phyloP scores from a whole-genome alignment of 2,113 vertebrate genomes.

The Orcinus orca region DNA sequence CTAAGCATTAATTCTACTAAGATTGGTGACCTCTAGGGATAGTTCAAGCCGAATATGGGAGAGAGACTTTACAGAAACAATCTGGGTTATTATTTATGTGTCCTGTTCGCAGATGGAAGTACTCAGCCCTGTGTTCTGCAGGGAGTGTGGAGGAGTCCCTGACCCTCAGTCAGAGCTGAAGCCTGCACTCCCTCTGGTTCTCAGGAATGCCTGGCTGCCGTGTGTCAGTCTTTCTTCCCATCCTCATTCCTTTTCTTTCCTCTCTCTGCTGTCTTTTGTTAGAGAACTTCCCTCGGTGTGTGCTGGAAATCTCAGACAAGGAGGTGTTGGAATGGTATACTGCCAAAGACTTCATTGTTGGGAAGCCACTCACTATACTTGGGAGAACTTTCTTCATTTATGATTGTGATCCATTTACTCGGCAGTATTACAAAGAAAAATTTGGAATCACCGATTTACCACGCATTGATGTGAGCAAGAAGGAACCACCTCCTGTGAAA shows the following conservation, averaged over 20 bases:
- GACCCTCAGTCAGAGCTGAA: background rate
- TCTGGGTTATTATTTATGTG: background rate
- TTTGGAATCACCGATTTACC: slow-evolving; percentile 87
- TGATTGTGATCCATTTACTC: slow-evolving; percentile 92
- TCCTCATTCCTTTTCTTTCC: background rate
- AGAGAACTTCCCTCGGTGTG: slow-evolving; percentile 91
- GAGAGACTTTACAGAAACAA: background rate
- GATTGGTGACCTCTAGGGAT: background rate
- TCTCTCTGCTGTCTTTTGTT: background rate
- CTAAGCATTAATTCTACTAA: slow-evolving; percentile 7
- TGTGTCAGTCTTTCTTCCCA: background rate
- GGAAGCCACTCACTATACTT: slow-evolving; percentile 86
- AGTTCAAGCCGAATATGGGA: background rate
- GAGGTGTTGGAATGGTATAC: slow-evolving; percentile 94
- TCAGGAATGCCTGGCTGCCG: background rate
- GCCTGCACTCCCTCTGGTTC: background rate
- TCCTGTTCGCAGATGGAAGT: background rate
- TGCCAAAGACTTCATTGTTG: slow-evolving; percentile 91
- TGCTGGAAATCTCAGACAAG: slow-evolving; percentile 89
- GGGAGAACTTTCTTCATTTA: slow-evolving; percentile 92
- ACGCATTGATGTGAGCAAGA: slow-evolving; percentile 78
- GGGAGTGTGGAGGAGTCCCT: background rate
- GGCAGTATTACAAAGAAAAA: slow-evolving; percentile 87
- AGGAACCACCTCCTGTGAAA: slow-evolving; percentile 69
- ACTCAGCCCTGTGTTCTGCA: background rate